Conservation (phyloP, 2,113 vertebrate genomes). For the Hepsetus odoe region DNA sequence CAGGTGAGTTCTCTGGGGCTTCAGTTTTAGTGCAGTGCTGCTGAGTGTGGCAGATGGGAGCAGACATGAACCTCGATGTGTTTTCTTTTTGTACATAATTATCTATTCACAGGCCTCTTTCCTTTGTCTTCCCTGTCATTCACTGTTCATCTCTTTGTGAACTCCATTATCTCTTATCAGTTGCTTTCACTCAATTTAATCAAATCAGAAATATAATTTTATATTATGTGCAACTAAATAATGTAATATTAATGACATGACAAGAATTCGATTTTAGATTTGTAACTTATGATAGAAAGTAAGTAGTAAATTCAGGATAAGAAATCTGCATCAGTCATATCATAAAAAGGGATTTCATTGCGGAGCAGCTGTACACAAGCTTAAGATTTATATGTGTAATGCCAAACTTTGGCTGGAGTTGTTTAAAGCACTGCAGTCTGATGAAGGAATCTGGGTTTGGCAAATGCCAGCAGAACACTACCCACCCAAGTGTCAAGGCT, state of each 20-base stretch:
- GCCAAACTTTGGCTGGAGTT: too few relatives aligned
- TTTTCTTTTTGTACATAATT: slow-evolving; percentile 29
- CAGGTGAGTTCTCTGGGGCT: slow-evolving; percentile 62
- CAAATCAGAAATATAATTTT: neutral
- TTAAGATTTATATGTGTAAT: too few relatives aligned
- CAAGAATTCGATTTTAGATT: too few relatives aligned
- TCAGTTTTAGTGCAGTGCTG: neutral
- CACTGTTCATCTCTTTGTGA: slow-evolving; percentile 9
- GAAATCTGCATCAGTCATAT: too few relatives aligned
- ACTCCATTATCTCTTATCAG: slow-evolving; percentile 28
- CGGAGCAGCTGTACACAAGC: too few relatives aligned
- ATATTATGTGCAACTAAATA: neutral
- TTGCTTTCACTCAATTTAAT: slow-evolving; percentile 11
- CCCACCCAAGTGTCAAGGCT: too few relatives aligned
- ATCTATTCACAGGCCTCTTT: slow-evolving; percentile 25
- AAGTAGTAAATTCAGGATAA: too few relatives aligned
- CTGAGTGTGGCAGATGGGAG: slow-evolving; percentile 25
- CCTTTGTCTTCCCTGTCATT: slow-evolving; percentile 4
- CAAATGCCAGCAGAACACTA: too few relatives aligned
- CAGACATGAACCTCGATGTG: slow-evolving; percentile 7
- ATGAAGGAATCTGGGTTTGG: too few relatives aligned
- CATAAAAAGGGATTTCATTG: too few relatives aligned
- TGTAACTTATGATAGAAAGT: too few relatives aligned
- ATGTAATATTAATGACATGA: neutral
- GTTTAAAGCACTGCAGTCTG: too few relatives aligned